Base-by-base conservation (phyloP, 2,888 invertebrate species). In the Microplitis manilae region DNA sequence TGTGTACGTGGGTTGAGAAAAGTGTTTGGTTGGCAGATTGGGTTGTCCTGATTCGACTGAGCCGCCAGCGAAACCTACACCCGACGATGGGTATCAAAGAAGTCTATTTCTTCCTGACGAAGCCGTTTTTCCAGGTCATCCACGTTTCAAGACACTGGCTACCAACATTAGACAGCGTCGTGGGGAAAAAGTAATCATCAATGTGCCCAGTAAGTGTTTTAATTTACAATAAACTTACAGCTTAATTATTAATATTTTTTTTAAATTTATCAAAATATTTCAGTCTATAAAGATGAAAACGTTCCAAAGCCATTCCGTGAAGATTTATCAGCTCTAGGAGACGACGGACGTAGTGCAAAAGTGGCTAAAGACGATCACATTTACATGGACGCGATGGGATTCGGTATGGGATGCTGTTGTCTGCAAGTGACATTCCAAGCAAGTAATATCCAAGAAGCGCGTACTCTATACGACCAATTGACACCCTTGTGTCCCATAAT, bases 331-430 rank as follows among this genome's bases (percentile, higher is more conserved):
- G 81, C 82, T 20, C 86, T 91, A n/a, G 92, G 92, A 0, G 96
- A 96, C 87, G 94, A 96, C 82, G 94, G 94, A 6, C 83, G 85
- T 5, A 90, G 91, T 81, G 90, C 91, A 78, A 91, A 92, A 82
- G 94, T 94, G 1, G 95, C 96, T 0, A 92, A 94, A 85, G 96
- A 96, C 0, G 96, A 98, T 91, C 96, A 97, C 86, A 96, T 99
- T 81, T 98, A 99, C 87, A 95, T 99, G 95, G 99, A 99, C 90
- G 97, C 98, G 1, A 99, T 99, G 99, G 99, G 98, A 38, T 99
- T 99, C 90, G 99, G 98, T 75, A 99, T 99, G 99, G 99, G 99
- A 41, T 98, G 98, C 90, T 98, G 97, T 86, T 99, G 98, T 88
- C 92, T 99, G 61, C 99, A 99, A 90, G 92, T 98, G 76, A 98